Evolutionary conservation across 2,113 vertebrate species (phyloP).

Genomic region (Gallinago undulata): DNA sequence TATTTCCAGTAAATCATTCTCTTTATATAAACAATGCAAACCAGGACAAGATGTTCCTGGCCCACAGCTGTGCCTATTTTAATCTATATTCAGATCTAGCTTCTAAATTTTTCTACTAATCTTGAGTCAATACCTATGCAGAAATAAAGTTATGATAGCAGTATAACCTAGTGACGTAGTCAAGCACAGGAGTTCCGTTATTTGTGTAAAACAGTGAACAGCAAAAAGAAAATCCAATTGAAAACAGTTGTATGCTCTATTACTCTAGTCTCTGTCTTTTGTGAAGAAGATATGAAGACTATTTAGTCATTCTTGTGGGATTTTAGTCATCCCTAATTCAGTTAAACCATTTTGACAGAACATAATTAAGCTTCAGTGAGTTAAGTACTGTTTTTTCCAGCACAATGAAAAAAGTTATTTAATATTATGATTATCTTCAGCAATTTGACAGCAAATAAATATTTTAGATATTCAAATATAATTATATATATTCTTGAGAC

Average conservation of each 20-base stretch:
- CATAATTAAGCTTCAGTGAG: neutral
- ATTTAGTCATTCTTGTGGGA: conserved; percentile 10
- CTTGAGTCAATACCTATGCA: neutral
- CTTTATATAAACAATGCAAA: neutral
- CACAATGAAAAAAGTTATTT: neutral
- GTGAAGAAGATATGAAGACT: neutral
- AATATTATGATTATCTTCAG: conserved; percentile 4
- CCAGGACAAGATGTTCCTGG: neutral
- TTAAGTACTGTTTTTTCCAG: conserved; percentile 2
- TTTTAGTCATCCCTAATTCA: conserved; percentile 42
- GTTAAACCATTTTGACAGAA: conserved; percentile 47
- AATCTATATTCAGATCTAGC: neutral
- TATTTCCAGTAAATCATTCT: neutral
- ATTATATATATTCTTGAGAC: neutral
- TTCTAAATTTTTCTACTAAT: neutral
- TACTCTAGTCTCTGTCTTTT: neutral
- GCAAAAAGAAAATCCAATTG: neutral
- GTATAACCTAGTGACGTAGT: neutral
- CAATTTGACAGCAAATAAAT: conserved; percentile 40
- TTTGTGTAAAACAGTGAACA: neutral
- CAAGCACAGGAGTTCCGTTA: neutral
- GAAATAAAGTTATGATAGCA: neutral
- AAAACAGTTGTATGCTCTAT: neutral
- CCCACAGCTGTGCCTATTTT: neutral
- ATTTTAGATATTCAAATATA: conserved; percentile 1